These are phyloP conservation scores for Nerophis ophidion DNA, from an alignment of 2,113 vertebrate species.

Conservation along the genomic window DNA sequence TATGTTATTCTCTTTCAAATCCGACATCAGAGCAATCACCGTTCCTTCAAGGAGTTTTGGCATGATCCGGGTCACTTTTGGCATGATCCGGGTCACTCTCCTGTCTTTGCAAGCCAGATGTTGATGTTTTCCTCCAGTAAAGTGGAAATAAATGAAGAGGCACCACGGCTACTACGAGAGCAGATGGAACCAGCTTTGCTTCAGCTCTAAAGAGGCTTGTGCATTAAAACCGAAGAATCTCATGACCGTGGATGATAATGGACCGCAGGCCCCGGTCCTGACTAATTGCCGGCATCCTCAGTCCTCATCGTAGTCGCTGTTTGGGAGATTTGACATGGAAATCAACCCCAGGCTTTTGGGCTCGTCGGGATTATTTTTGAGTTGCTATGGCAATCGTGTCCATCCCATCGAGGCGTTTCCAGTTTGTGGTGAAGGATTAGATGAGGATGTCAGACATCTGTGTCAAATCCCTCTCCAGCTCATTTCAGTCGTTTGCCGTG, in stretches of 20 bases:
- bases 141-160: constrained; percentile 21
- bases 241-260: constrained; percentile 43
- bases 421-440: constrained; percentile 58
- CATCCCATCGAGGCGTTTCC: constrained; percentile 31
- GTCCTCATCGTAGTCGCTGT: constrained; percentile 45
- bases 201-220: constrained; percentile 46
- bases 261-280: constrained; percentile 14
- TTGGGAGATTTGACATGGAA: constrained; percentile 45
- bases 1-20: constrained; percentile 5
- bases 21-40: neutral
- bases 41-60: neutral
- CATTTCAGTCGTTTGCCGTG: constrained; percentile 51
- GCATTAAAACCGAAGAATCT: constrained; percentile 39
- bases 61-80: neutral
- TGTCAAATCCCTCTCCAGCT: constrained; percentile 61
- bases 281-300: constrained; percentile 50
- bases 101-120: constrained; percentile 33
- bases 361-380: constrained; percentile 54
- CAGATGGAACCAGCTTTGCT: constrained; percentile 49
- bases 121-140: constrained; percentile 24
- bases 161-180: neutral
- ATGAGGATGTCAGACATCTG: constrained; percentile 62
- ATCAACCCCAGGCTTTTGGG: constrained; percentile 51
- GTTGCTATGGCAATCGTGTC: constrained; percentile 52
- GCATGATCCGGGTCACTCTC: neutral